Evolutionary conservation across 2,113 vertebrate genomes (phyloP), one percentile per base, ranked within the genome.

Genomic region (Gadus chalcogrammus): DNA sequence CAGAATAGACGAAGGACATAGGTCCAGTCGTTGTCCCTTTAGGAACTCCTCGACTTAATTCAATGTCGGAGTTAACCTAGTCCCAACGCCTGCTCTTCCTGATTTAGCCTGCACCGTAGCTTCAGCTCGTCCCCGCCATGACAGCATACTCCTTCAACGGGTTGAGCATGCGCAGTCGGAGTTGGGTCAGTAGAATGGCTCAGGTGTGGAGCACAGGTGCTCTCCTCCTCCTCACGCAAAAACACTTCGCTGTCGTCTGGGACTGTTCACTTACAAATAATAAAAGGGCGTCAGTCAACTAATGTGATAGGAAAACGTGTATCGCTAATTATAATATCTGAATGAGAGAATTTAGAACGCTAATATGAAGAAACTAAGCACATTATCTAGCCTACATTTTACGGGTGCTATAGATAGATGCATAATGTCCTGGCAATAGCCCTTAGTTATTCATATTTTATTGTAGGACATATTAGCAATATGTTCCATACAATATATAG

Each of bases 41-140:
- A 24, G 16, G 22, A 85, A 85, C 80, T 86, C 82, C 70, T 52
- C 48, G 65, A 78, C 80, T 74, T 38, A 69, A 38, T 64, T 56
- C 78, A 79, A 81, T 73, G 85, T 79, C 67, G 69, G n/a, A 73
- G 68, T 75, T 84, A 74, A 82, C 67, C 82, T 72, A 80, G 88
- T 73, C 61, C 84, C 74, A 86, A 84, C 53, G 75, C 80, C 73
- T 84, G 88, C 87, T 88, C 92, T 94, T 94, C 94, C 92, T 94
- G 89, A 86, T 92, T 83, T 71, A 70, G 84, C 86, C 84, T 48
- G 42, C 42, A 11, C 42, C 84, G 82, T 86, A 79, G 85, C 87
- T 75, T 89, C 85, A 74, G 88, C 89, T 90, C 86, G 81, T 81
- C 88, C 92, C 90, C 94, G 95, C 95, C 95, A 97, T 97, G 95